Conservation (phyloP, 2,113 vertebrate species). For the Alosa alosa region DNA sequence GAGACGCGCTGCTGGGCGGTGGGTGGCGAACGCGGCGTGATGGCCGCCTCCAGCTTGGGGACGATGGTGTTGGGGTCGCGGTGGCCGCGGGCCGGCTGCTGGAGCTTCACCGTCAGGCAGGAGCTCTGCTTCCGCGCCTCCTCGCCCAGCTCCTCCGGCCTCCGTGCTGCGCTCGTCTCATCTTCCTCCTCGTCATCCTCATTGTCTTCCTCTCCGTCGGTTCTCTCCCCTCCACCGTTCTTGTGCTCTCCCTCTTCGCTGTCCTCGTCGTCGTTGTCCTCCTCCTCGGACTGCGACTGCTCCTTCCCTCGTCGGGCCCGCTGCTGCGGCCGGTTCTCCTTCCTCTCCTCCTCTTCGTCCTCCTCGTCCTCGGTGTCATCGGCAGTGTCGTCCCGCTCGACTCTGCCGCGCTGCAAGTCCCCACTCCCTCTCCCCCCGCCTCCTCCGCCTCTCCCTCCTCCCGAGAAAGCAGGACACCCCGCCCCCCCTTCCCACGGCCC, state of each 20-base stretch:
- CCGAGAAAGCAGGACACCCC: conserved; percentile 68
- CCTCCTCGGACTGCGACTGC: conserved; percentile 34
- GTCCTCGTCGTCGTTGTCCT: conserved; percentile 31
- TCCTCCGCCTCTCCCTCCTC: conserved; percentile 61
- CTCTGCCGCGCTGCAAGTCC: conserved; percentile 44
- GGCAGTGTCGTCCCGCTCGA: conserved; percentile 43
- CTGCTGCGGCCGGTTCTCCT: conserved; percentile 68
- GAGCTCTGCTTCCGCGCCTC: conserved; percentile 64
- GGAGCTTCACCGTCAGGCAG: conserved; percentile 88
- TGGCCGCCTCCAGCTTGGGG: conserved; percentile 92
- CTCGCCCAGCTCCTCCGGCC: conserved; percentile 30
- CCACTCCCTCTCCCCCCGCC: conserved; percentile 45
- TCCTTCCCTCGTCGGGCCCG: conserved; percentile 49
- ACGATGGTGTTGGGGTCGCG: conserved; percentile 89
- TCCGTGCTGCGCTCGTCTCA: conserved; percentile 47
- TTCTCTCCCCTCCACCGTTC: background rate
- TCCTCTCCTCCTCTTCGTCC: conserved; percentile 57
- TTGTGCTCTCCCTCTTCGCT: background rate
- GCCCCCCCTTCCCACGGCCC: conserved; percentile 59
- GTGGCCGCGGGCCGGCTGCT: conserved; percentile 79
- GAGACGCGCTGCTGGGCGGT: conserved; percentile 72
- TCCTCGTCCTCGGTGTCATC: conserved; percentile 55
- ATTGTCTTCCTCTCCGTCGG: conserved; percentile 55
- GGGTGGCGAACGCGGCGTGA: conserved; percentile 67
- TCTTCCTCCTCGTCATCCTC: conserved; percentile 54